Percentiles rank a stretch among this genome's conserved stretches.
Evolutionary conservation across 2,113 vertebrate species (phyloP).

Genomic region (Manacus vitellinus): DNA sequence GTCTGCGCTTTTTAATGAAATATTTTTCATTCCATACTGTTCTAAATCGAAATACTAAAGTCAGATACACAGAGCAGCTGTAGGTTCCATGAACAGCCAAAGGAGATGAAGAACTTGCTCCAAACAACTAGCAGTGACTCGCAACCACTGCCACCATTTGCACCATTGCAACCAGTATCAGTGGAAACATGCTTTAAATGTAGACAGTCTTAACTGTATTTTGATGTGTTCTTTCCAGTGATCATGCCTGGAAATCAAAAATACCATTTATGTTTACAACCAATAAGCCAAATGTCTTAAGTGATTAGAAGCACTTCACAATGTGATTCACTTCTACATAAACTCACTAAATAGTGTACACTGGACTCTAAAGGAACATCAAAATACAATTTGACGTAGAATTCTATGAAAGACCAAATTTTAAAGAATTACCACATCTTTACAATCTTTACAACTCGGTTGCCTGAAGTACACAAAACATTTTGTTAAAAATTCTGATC

Average conservation of each 20-base stretch:
- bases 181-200: neutral
- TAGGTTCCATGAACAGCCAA: neutral
- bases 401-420: neutral
- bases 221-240: neutral
- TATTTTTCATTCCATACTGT: neutral
- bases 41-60: neutral
- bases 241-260: neutral
- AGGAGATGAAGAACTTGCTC: neutral
- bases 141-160: neutral
- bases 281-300: neutral
- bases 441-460: neutral
- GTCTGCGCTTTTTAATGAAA: neutral
- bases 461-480: neutral
- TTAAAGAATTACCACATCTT: neutral
- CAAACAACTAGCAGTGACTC: neutral
- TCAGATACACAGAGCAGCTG: neutral
- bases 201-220: neutral
- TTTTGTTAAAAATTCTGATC: neutral
- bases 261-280: neutral
- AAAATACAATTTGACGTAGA: neutral
- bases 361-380: neutral
- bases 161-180: neutral
- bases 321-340: neutral
- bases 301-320: neutral
- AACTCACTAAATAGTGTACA: neutral